phyloP scores from a whole-genome alignment of 2,888 invertebrate species.

The Trichacis sp. region DNA sequence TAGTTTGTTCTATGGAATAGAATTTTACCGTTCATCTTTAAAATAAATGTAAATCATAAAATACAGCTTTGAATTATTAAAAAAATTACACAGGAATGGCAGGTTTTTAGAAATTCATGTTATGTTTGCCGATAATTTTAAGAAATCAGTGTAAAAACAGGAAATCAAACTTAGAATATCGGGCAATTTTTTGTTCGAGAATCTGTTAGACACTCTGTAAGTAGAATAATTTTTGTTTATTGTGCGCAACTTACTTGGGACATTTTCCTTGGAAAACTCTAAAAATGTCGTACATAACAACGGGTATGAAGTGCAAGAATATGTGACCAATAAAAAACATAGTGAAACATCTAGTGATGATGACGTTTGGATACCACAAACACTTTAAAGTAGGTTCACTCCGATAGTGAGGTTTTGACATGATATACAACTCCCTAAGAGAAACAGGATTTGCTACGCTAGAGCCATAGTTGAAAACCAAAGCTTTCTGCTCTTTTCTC shows the following conservation, averaged over 20 bases:
- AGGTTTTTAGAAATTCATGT: no score
- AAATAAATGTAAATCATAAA: no score
- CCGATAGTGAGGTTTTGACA: conserved; percentile 7
- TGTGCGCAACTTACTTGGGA: conserved; percentile 56
- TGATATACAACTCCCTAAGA: conserved; percentile 18
- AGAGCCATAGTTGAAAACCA: conserved; percentile 88
- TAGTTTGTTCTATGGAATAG: no score
- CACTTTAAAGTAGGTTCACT: conserved; percentile 37
- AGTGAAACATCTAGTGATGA: conserved; percentile 18
- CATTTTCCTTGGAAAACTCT: conserved; percentile 45
- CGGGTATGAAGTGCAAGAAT: conserved; percentile 51
- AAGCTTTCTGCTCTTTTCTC: conserved; percentile 57
- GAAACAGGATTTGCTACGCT: conserved; percentile 75
- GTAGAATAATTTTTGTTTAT: no score
- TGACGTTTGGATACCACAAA: conserved; percentile 38
- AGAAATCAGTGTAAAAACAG: no score
- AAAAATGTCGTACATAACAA: conserved; percentile 44
- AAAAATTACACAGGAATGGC: no score
- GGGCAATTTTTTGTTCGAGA: no score
- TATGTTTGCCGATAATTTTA: no score
- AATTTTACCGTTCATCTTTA: no score
- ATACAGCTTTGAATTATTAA: no score
- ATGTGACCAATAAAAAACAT: conserved; percentile 40
- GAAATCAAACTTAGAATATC: no score
- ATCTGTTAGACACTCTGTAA: no score